Conservation (phyloP, 2,113 vertebrate genomes). For the Campylomormyrus numenius region DNA sequence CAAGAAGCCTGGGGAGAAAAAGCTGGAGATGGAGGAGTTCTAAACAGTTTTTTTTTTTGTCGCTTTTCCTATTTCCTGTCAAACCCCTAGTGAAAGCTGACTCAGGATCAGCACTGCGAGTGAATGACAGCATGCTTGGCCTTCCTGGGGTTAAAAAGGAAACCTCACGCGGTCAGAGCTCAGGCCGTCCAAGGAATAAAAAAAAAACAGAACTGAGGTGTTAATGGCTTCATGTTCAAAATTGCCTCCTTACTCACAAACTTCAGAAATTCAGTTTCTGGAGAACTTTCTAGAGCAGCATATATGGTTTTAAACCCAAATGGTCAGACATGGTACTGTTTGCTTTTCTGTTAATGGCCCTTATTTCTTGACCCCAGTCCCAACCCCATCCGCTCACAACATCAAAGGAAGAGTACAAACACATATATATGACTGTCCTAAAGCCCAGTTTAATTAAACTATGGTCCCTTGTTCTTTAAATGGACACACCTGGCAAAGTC, state of each 20-base stretch:
- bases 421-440: slow-evolving; percentile 36
- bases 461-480: slow-evolving; percentile 55
- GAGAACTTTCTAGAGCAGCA: neutral
- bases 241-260: neutral
- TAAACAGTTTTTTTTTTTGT: neutral
- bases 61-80: neutral
- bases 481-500: slow-evolving; percentile 42
- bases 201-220: neutral
- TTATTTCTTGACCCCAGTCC: neutral
- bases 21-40: neutral
- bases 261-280: neutral
- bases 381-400: neutral
- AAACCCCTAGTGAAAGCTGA: neutral
- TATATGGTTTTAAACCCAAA: neutral
- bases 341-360: neutral
- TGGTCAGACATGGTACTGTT: neutral
- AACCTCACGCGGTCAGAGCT: neutral
- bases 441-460: slow-evolving; percentile 68
- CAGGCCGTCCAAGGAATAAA: neutral
- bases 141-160: neutral
- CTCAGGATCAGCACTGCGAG: neutral
- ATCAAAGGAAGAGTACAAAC: neutral
- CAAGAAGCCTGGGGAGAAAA: neutral
- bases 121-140: neutral
- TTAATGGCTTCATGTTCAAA: neutral